Evolutionary conservation across 2,113 vertebrate species (phyloP), one percentile per base, ranked within the genome.

Genomic region (Isichthys henryi): DNA sequence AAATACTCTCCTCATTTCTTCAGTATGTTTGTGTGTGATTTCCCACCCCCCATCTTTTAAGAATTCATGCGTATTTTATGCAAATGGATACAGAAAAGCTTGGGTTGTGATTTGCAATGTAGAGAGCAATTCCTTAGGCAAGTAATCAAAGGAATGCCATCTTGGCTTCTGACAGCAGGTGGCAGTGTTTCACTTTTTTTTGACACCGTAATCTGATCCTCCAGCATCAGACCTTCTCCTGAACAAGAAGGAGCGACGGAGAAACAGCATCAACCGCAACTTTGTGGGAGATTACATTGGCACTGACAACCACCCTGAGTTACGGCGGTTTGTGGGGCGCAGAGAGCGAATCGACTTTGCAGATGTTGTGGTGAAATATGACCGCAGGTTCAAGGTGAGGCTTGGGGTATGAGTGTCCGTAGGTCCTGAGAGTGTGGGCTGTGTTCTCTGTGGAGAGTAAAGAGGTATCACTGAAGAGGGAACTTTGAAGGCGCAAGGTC

Each of bases 241-340:
- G 91, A 97, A 97, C 93, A 96, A 96, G 92, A 97, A 97, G 91
- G 96, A 97, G n/a, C 93, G 97, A 0, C 91, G 96, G 23, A 94
- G 90, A 11, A 97, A 97, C 95, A 97, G 97, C 93, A 93, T 97
- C 66, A 97, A 97, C 92, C 94, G 97, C 43, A 97, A 97, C 92
- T 97, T 97, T 46, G 90, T 97, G 89, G 97, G 97, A 0, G 97
- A 97, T 90, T 97, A 97, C 93, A 94, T 97, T 0, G 96, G 97
- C 0, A 95, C 94, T 0, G 96, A 97, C 80, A 94, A 91, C 90
- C 95, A 93, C 21, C 97, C 96, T 0, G 96, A 97, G 93, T 93
- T 97, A 90, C 89, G 96, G 0, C 96, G 94, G 90, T 97, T 97
- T 2, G 94, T 97, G 0, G 96, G 96, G 11, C 96, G 96, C 49